These are phyloP conservation scores for Zophobas morio DNA, from an alignment of 1,140 invertebrate species.

Conservation along the genomic window DNA sequence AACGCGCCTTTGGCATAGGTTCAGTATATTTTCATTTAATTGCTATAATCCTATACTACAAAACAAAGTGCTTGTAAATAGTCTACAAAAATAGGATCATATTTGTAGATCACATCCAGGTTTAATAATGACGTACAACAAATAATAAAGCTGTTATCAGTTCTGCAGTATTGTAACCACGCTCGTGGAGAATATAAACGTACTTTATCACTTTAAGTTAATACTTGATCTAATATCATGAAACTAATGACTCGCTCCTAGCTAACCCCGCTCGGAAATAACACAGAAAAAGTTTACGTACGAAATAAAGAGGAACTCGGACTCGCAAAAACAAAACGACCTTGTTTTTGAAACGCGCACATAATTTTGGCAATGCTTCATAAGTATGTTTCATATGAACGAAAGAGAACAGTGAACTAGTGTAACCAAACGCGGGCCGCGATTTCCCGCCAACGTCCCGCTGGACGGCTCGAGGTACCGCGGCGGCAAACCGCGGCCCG, in stretches of 20 bases:
- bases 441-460: too few relatives aligned
- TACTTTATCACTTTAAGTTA: slow-evolving; percentile 33
- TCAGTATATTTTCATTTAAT: slow-evolving; percentile 11
- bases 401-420: background rate
- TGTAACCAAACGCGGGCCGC: too few relatives aligned
- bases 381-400: slow-evolving; percentile 25
- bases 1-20: slow-evolving; percentile 17
- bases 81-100: slow-evolving; percentile 43
- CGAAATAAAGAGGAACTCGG: slow-evolving; percentile 1
- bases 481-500: background rate
- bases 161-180: slow-evolving; percentile 33
- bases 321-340: slow-evolving; percentile 6
- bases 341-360: slow-evolving; percentile 19
- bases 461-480: background rate
- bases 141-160: slow-evolving; percentile 42
- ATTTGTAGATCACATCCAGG: slow-evolving; percentile 40
- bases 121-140: slow-evolving; percentile 31
- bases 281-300: slow-evolving; percentile 3
- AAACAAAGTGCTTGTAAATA: slow-evolving; percentile 40
- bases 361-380: slow-evolving; percentile 36
- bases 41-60: slow-evolving; percentile 29
- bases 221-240: slow-evolving; percentile 33
- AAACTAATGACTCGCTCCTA: background rate
- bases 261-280: background rate
- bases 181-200: slow-evolving; percentile 27